Base-by-base conservation (phyloP, 2,797 vertebrate genomes). In the Artibeus lituratus region DNA sequence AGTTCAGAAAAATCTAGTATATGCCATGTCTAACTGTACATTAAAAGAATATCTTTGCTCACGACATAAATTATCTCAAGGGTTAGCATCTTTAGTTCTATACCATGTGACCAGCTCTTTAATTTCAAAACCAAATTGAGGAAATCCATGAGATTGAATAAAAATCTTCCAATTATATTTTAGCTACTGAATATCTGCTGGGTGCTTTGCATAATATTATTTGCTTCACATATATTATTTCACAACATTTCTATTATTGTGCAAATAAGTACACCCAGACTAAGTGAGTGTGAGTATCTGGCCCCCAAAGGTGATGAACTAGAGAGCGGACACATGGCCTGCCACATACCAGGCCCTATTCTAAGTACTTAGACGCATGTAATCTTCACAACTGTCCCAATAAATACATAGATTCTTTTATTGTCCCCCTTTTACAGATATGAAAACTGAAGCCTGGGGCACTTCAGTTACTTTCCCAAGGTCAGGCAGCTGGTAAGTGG, bases 71-170 rank as follows among this genome's bases (percentile, higher is more conserved):
- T 32, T 72, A 59, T 62, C 49, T 77, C 76, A 47, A 86, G 51
- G 0, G n/a, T 22, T 91, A 89, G 32, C 22, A 65, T 53, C 49
- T 87, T 76, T 62, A 83, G 10, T 69, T 83, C 67, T 74, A 67
- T 70, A 74, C 37, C 21, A 10, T 29, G 11, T 67, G 67, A 76
- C 76, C 70, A 65, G 32, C 37, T 81, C 57, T 94, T 88, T 78
- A 39, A 86, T 87, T 93, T 86, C 18, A 85, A 92, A 97, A 70
- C 16, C 19, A 95, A 73, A 72, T 32, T 14, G 8, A 81, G 11
- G 42, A 65, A 74, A 91, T 62, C 32, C 16, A 62, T 42, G 24
- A 42, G 14, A 72, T 14, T 44, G 37, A 78, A 73, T 92, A 29
- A 82, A 67, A 93, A 18, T 29, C 6, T 90, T 93, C 77, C 18